phyloP scores from a whole-genome alignment of 2,797 vertebrate genomes.

The Syngnathus acus region DNA sequence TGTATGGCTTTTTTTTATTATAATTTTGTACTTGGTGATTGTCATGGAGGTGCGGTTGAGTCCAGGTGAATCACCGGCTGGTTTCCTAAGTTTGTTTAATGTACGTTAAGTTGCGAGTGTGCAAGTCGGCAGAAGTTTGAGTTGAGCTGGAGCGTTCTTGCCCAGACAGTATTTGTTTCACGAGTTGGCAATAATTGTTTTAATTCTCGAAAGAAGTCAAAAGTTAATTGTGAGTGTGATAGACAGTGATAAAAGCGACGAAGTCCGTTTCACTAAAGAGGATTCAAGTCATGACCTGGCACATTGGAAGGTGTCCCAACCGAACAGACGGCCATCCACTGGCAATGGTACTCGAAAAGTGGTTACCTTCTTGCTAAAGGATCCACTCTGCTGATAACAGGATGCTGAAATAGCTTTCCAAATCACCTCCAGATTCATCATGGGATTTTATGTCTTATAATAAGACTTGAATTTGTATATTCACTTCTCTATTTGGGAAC shows the following conservation, averaged over 20 bases:
- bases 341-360: conserved; percentile 54
- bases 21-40: conserved; percentile 45
- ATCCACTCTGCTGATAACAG: conserved; percentile 61
- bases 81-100: conserved; percentile 40
- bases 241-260: conserved; percentile 38
- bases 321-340: conserved; percentile 44
- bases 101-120: conserved; percentile 40
- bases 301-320: conserved; percentile 2
- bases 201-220: conserved; percentile 33
- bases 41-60: conserved; percentile 68
- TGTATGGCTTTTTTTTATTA: conserved; percentile 45
- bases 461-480: conserved; percentile 79
- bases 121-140: conserved; percentile 33
- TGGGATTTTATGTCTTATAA: conserved; percentile 77
- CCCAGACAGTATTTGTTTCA: conserved; percentile 34
- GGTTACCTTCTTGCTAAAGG: conserved; percentile 50
- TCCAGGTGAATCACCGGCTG: conserved; percentile 62
- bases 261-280: conserved; percentile 62
- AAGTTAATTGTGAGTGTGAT: conserved; percentile 45
- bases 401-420: conserved; percentile 69
- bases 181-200: conserved; percentile 44
- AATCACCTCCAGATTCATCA: conserved; percentile 65
- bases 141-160: conserved; percentile 48
- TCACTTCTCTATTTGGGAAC: conserved; percentile 70
- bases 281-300: conserved; percentile 36